Percentiles rank a stretch among this genome's conserved stretches.
Evolutionary conservation across 2,888 invertebrate genomes (phyloP).

Genomic region (Eurytoma adleriae): DNA sequence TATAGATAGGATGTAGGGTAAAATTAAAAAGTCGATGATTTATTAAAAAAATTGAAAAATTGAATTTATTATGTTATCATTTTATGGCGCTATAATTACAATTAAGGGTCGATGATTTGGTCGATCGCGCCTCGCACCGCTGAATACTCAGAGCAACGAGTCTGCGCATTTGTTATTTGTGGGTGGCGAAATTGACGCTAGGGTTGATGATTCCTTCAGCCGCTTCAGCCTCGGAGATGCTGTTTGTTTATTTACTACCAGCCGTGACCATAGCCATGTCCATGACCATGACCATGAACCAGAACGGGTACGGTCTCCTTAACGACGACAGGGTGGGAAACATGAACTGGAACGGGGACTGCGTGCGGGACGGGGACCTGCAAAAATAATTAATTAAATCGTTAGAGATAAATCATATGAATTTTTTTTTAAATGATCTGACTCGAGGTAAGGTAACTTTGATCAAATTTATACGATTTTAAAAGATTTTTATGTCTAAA

Average conservation of each 20-base stretch:
- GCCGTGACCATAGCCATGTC: constrained; percentile 34
- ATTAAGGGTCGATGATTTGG: constrained; percentile 64
- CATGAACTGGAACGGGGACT: constrained; percentile 79
- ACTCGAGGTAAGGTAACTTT: too few relatives aligned
- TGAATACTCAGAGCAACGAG: constrained; percentile 46
- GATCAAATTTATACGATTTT: too few relatives aligned
- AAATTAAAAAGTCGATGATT: neutral
- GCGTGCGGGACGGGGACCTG: constrained; percentile 75
- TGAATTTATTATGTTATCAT: constrained; percentile 68
- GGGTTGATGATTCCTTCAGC: too few relatives aligned
- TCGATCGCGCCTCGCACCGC: constrained; percentile 62
- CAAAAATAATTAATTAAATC: constrained; percentile 57
- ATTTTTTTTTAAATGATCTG: neutral
- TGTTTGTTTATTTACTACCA: neutral
- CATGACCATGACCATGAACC: constrained; percentile 63
- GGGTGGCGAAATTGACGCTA: too few relatives aligned
- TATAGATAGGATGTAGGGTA: neutral
- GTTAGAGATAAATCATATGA: neutral
- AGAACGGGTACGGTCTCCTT: constrained; percentile 71
- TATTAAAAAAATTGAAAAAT: constrained; percentile 70
- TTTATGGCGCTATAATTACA: constrained; percentile 65
- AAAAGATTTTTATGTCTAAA: too few relatives aligned
- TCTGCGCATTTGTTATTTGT: constrained; percentile 3
- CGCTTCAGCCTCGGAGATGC: neutral
- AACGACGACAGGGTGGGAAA: constrained; percentile 80